phyloP scores from a whole-genome alignment of 2,113 vertebrate species.

The Alexandromys fortis region DNA sequence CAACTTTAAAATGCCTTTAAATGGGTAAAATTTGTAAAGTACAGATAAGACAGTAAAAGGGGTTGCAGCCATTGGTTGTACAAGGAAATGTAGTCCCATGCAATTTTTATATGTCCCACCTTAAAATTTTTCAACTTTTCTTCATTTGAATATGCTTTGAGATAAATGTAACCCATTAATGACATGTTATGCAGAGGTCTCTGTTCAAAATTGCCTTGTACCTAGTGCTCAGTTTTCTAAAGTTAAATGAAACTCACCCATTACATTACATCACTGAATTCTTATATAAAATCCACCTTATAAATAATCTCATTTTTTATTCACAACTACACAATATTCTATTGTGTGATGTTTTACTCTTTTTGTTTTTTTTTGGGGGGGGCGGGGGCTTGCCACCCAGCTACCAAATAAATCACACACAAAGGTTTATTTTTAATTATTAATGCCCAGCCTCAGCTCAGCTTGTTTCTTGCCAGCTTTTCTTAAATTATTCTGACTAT shows the following conservation, averaged over 20 bases:
- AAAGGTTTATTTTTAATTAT: no score
- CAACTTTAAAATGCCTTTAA: neutral
- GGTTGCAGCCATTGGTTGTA: neutral
- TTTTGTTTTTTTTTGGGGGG: no score
- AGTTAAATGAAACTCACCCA: neutral
- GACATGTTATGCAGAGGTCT: neutral
- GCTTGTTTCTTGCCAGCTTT: no score
- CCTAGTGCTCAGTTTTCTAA: neutral
- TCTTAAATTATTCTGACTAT: no score
- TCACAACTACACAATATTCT: neutral
- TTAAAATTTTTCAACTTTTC: neutral
- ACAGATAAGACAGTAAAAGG: neutral
- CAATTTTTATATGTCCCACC: neutral
- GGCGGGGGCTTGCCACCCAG: no score
- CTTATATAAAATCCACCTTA: neutral
- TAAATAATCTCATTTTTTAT: neutral
- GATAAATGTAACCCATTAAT: neutral
- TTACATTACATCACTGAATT: neutral
- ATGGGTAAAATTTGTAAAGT: neutral
- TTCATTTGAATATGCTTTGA: neutral
- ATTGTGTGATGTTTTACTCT: no score
- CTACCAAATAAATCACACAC: no score
- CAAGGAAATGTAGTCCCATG: neutral
- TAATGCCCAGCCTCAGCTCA: no score
- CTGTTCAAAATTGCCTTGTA: neutral